Evolutionary conservation across 2,888 invertebrate species (phyloP).

Genomic region (Oscheius sp.): DNA sequence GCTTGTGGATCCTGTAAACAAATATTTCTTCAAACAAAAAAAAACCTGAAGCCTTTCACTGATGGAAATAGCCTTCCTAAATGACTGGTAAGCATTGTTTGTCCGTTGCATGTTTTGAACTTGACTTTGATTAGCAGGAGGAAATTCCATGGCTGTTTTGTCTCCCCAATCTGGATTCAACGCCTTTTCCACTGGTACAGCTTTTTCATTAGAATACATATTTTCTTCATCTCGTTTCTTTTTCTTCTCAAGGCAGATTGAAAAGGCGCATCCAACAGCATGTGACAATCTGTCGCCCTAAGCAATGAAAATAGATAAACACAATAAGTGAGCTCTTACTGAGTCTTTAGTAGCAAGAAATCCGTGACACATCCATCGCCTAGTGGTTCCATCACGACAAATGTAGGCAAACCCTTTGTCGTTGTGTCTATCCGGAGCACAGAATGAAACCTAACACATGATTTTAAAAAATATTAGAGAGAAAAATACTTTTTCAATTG

Average conservation of each 20-base stretch:
- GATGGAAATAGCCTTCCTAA: conserved; percentile 63
- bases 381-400: conserved; percentile 95
- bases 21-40: not conserved
- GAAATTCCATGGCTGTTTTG: not conserved
- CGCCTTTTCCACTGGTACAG: conserved; percentile 28
- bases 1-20: conserved; percentile 58
- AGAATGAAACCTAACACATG: conserved; percentile 84
- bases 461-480: conserved; percentile 5
- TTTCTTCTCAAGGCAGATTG: conserved; percentile 95
- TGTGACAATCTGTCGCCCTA: conserved; percentile 95
- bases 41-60: conserved; percentile 59
- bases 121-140: not conserved
- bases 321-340: conserved; percentile 25
- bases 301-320: conserved; percentile 28
- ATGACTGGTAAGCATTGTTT: conserved; percentile 60
- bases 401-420: conserved; percentile 98
- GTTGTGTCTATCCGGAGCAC: conserved; percentile 96
- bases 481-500: conserved; percentile 86
- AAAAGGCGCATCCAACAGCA: conserved; percentile 98
- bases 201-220: not conserved
- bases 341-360: conserved; percentile 90
- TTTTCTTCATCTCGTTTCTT: conserved; percentile 57
- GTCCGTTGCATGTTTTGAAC: conserved; percentile 34
- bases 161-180: conserved; percentile 54
- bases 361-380: conserved; percentile 99